Evolutionary conservation across 1,140 invertebrate species (phyloP).

Genomic region (Drosophila tsacasi): DNA sequence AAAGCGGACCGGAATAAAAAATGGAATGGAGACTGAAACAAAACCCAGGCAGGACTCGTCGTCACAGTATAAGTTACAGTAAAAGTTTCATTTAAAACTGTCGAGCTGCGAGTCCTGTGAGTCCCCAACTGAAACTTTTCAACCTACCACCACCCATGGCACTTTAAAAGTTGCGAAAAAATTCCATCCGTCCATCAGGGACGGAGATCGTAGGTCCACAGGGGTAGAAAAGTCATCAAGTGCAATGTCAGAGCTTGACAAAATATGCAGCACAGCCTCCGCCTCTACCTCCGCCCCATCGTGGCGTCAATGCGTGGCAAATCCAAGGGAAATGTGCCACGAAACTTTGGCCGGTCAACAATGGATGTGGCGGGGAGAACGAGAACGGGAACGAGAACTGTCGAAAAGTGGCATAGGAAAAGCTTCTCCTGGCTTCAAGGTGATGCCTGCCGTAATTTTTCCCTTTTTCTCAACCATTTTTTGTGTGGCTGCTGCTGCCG

Average conservation of each 20-base stretch:
- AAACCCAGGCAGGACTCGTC: constrained; percentile 48
- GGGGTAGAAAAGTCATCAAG: constrained; percentile 49
- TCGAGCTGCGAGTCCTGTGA: constrained; percentile 35
- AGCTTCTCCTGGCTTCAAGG: constrained; percentile 27
- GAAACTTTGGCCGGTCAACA: constrained; percentile 46
- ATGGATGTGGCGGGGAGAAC: constrained; percentile 30
- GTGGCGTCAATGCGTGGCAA: constrained; percentile 58
- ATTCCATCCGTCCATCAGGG: constrained; percentile 4
- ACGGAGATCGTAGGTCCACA: background rate
- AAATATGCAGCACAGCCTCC: constrained; percentile 35
- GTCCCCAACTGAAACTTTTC: constrained; percentile 45
- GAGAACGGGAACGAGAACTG: constrained; percentile 15
- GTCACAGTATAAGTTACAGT: constrained; percentile 58
- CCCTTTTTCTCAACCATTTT: constrained; percentile 31
- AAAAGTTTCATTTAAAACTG: constrained; percentile 68
- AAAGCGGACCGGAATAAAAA: constrained; percentile 14
- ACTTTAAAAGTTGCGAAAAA: constrained; percentile 46
- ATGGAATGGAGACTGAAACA: constrained; percentile 21
- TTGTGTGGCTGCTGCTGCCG: constrained; percentile 31
- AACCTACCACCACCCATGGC: constrained; percentile 11
- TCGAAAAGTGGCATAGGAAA: constrained; percentile 48
- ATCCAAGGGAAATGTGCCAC: constrained; percentile 54
- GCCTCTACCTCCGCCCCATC: background rate
- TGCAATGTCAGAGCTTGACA: constrained; percentile 69
- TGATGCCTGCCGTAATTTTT: constrained; percentile 38